These are phyloP conservation scores for Geotrupes spiniger DNA, from an alignment of 2,888 invertebrate species.

Conservation along the genomic window DNA sequence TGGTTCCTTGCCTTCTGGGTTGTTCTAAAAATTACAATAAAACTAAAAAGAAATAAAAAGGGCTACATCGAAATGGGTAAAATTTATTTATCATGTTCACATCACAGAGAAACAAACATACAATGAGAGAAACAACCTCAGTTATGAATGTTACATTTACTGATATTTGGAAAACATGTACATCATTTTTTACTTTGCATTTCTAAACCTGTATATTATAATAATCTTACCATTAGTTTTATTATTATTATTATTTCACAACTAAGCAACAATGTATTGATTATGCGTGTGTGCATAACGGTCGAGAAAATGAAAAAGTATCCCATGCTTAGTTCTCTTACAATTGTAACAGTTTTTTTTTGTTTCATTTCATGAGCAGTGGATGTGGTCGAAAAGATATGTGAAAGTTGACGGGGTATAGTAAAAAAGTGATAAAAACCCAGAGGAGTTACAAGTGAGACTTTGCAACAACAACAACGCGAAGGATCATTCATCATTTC, in stretches of 20 bases:
- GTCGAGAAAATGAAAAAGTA: conserved; percentile 4
- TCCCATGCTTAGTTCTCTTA: too few relatives aligned
- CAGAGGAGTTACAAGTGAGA: too few relatives aligned
- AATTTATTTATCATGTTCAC: conserved; percentile 52
- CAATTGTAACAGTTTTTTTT: not conserved
- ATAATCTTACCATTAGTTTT: conserved; percentile 41
- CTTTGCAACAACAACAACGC: conserved; percentile 1
- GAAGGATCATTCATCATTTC: too few relatives aligned
- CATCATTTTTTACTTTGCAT: conserved; percentile 42
- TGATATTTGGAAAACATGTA: conserved; percentile 49
- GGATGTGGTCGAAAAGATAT: not conserved
- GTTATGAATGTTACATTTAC: conserved; percentile 48
- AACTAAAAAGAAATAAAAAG: conserved; percentile 7
- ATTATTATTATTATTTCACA: conserved; percentile 38
- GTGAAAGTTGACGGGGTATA: too few relatives aligned
- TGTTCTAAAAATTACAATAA: too few relatives aligned
- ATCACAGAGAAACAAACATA: conserved; percentile 53
- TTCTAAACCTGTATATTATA: conserved; percentile 42
- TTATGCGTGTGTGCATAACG: conserved; percentile 29
- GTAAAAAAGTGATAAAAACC: too few relatives aligned
- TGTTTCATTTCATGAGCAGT: not conserved
- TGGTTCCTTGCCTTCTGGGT: too few relatives aligned
- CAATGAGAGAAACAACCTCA: conserved; percentile 49
- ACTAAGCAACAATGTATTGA: conserved; percentile 47
- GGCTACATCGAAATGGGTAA: conserved; percentile 33